Percentiles rank a stretch among this genome's conserved stretches.
phyloP scores from a whole-genome alignment of 2,113 vertebrate species.

The Solea solea region DNA sequence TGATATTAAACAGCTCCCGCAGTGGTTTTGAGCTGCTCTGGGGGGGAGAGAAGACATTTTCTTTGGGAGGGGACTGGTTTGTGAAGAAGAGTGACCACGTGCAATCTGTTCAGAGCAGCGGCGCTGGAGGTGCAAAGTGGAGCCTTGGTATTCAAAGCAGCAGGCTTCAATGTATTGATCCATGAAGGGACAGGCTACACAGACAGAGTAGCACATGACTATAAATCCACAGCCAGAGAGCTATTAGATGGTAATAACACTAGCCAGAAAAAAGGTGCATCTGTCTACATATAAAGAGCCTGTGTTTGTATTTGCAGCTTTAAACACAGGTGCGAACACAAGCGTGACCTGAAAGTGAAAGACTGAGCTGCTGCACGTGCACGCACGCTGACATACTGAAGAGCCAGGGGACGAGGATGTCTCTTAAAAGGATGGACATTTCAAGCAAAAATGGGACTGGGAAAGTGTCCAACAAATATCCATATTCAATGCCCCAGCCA shows the following conservation, averaged over 20 bases:
- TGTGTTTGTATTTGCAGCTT: conserved; percentile 29
- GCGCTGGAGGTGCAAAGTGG: conserved; percentile 50
- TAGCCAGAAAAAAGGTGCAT: conserved; percentile 37
- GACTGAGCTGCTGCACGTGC: conserved; percentile 7
- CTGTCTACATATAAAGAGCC: conserved; percentile 40
- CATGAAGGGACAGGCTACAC: conserved; percentile 67
- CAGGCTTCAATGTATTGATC: conserved; percentile 67
- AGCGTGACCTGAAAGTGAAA: conserved; percentile 7
- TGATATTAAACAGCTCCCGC: conserved; percentile 60
- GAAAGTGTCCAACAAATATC: too few species aligned
- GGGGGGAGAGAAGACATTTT: conserved; percentile 27
- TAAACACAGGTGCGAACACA: conserved; percentile 16
- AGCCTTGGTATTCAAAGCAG: conserved; percentile 73
- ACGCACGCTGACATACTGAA: conserved; percentile 6
- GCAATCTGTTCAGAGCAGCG: conserved; percentile 56
- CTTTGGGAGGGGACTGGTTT: conserved; percentile 48
- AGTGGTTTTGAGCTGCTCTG: conserved; percentile 31
- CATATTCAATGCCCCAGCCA: too few species aligned
- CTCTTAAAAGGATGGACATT: conserved; percentile 33
- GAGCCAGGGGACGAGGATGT: conserved; percentile 31
- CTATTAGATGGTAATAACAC: conserved; percentile 56
- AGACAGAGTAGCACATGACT: conserved; percentile 56
- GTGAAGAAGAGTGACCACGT: conserved; percentile 52
- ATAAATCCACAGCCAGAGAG: conserved; percentile 61
- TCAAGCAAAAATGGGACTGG: too few species aligned